These are phyloP conservation scores for Drosophila ochracea DNA, from an alignment of 2,888 invertebrate genomes.

Conservation along the genomic window DNA sequence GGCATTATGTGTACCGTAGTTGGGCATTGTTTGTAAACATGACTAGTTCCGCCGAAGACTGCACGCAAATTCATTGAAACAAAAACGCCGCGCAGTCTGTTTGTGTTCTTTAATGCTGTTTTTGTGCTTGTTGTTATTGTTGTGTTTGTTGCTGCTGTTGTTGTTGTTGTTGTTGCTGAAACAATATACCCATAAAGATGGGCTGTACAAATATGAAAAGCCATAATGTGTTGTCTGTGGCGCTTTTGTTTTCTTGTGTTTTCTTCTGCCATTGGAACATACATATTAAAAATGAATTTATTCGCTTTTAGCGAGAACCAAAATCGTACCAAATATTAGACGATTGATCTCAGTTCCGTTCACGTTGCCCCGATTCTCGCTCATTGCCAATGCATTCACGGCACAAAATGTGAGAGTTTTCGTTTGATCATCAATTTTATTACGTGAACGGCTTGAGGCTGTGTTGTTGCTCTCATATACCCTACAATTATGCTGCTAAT, in stretches of 20 bases:
- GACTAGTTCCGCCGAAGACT: constrained; percentile 75
- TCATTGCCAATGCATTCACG: constrained; percentile 30
- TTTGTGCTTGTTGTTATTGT: constrained; percentile 43
- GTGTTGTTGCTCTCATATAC: constrained; percentile 18
- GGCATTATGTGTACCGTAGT: constrained; percentile 51
- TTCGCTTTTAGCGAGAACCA: constrained; percentile 59
- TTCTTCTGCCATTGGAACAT: constrained; percentile 13
- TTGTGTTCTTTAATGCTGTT: constrained; percentile 60
- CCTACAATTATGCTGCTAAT: neutral
- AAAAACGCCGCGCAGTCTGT: constrained; percentile 72
- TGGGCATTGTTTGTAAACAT: constrained; percentile 73
- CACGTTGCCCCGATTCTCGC: constrained; percentile 15
- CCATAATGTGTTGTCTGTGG: constrained; percentile 39
- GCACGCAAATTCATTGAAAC: constrained; percentile 63
- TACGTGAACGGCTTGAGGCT: constrained; percentile 51
- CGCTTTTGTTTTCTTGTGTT: constrained; percentile 17
- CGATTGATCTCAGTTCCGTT: constrained; percentile 78
- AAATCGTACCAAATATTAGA: constrained; percentile 33
- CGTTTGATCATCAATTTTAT: constrained; percentile 84
- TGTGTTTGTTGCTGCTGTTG: constrained; percentile 22
- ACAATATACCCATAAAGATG: constrained; percentile 76
- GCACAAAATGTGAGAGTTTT: constrained; percentile 79
- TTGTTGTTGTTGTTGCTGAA: constrained; percentile 59
- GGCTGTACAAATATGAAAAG: constrained; percentile 71
- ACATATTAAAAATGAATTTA: constrained; percentile 78